Conservation (phyloP, 2,797 vertebrate genomes). For the Steatocranus sp. region DNA sequence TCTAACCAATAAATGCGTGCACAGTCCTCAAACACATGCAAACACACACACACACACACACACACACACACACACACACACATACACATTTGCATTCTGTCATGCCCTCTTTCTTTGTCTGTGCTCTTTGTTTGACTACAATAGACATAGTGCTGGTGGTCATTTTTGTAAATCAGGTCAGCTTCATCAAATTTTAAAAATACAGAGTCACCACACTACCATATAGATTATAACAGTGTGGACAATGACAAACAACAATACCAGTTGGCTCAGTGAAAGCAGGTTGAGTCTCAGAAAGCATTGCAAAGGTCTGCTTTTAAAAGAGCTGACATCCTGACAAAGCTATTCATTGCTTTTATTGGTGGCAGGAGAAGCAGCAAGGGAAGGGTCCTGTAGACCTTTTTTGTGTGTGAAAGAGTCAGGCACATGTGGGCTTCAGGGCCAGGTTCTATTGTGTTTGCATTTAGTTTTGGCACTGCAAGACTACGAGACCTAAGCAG, state of each 20-base stretch:
- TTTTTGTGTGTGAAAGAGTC: constrained; percentile 35
- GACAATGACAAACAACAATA: constrained; percentile 51
- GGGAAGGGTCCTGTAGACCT: constrained; percentile 22
- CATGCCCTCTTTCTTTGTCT: background rate
- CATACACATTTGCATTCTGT: constrained; percentile 6
- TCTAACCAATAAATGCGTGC: background rate
- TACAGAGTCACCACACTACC: constrained; percentile 20
- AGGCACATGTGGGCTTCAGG: constrained; percentile 27
- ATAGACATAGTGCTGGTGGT: constrained; percentile 27
- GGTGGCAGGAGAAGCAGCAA: constrained; percentile 30
- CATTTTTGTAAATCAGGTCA: constrained; percentile 52
- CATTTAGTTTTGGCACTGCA: constrained; percentile 17
- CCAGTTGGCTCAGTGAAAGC: constrained; percentile 36
- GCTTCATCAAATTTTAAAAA: constrained; percentile 52
- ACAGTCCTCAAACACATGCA: background rate
- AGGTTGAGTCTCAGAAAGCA: constrained; percentile 36
- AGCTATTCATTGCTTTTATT: constrained; percentile 52
- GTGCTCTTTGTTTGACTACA: constrained; percentile 16
- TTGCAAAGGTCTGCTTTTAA: constrained; percentile 55
- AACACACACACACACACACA: background rate
- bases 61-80: background rate
- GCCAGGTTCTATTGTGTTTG: constrained; percentile 37
- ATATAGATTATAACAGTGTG: constrained; percentile 43
- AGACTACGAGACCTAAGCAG: background rate
- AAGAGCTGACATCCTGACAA: constrained; percentile 52